Base-by-base conservation (phyloP, 2,888 invertebrate species). In the Micoletzkya japonica region DNA sequence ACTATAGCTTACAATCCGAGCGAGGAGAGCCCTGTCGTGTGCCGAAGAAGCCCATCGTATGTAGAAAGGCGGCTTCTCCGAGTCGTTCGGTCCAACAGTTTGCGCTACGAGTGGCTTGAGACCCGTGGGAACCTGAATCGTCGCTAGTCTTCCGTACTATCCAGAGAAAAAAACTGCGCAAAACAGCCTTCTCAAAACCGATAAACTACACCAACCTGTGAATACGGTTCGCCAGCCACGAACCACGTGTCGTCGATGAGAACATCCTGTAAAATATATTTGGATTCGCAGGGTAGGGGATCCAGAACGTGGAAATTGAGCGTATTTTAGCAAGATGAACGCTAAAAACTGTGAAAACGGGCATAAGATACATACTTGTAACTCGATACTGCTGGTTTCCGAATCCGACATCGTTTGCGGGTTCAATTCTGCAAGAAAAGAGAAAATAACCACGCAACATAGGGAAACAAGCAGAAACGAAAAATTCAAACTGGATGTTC, bases 301-400 rank as follows among this genome's bases (percentile, higher is more conserved):
- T 54, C 17, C 17, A n/a, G 7, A 44, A 30, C 37, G 1, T 20
- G 30, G 36, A 39, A 59, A 39, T 59, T 39, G 4, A 3, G 39
- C 39, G 39, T 26, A 39, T 26, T 39, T 1, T 28, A 24, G 7
- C 2, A 28, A 28, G 36, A 24, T n/a, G 30, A 50, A 44, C 44
- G 39, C 39, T 44, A 63, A 39, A 54, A 49, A 34, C 26, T 37
- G 64, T 4, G 54, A 37, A 3, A 30, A 7, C 14, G 44, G 20
- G n/a, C n/a, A n/a, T n/a, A n/a, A n/a, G n/a, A 37, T 24, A 54
- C 52, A 7, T 2, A 37, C 64, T 54, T 66, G 37, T 30, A 66
- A 44, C 54, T 66, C 64, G 64, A 66, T 66, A 37, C 64, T 66
- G 54, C 54, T 37, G 26, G 64, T 66, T 52, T 66, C 64, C n/a